These are phyloP conservation scores for Podocnemis expansa DNA, from an alignment of 2,113 vertebrate species.

Conservation along the genomic window DNA sequence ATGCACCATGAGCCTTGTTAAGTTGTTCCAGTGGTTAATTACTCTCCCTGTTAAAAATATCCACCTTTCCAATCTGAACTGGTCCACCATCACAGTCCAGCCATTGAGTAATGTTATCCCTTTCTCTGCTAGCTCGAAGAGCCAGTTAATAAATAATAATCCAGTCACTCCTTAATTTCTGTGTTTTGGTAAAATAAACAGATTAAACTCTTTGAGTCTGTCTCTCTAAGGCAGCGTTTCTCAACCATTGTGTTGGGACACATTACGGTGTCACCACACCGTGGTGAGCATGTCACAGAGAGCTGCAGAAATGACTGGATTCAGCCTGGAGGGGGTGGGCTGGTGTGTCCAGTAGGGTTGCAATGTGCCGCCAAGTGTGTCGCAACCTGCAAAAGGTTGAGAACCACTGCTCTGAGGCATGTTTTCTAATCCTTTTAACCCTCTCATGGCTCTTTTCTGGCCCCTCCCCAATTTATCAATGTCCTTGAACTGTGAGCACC, in stretches of 20 bases:
- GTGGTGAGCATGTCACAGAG: too few relatives aligned
- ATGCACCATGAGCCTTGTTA: neutral
- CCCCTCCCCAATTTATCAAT: neutral
- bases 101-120: neutral
- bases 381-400: too few relatives aligned
- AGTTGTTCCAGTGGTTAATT: neutral
- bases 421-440: neutral
- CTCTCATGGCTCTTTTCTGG: neutral
- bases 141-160: neutral
- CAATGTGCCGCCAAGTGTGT: too few relatives aligned
- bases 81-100: conserved; percentile 4
- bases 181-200: neutral
- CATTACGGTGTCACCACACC: too few relatives aligned
- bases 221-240: neutral
- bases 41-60: neutral
- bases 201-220: neutral
- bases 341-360: too few relatives aligned
- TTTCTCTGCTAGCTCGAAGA: neutral
- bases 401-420: too few relatives aligned
- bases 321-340: too few relatives aligned
- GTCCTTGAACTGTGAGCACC: neutral
- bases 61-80: neutral
- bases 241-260: too few relatives aligned
- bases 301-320: too few relatives aligned
- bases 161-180: neutral